Evolutionary conservation across 1,140 invertebrate genomes (phyloP), one percentile per base, ranked within the genome.

Genomic region (Agrypnia vestita): DNA sequence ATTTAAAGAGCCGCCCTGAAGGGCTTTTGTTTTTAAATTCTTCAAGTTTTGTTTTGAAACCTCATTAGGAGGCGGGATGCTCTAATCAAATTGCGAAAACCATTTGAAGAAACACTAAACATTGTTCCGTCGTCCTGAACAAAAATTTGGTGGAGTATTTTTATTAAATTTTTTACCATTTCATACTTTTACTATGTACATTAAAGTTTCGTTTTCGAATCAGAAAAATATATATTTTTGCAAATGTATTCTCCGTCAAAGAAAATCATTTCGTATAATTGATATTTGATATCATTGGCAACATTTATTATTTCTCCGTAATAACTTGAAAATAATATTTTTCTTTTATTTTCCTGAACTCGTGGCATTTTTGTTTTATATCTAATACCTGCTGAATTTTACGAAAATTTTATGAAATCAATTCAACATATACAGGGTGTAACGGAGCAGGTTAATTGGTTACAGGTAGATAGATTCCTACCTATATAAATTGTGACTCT

Each of bases 11-110:
- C 64, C 43, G 4, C 44, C n/a, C n/a, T 13, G 15, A 25, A 35
- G 25, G 8, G 59, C 59, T 21, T 62, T 12, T 21, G 59, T n/a
- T 35, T 62, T 62, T 62, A 62, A 25, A 62, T 62, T 35, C 59
- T 0, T 3, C 17, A 21, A 62, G 19, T 25, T 62, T 62, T 62
- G 8, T 21, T 62, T 62, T 62, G 59, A 35, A 62, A 62, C 25
- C 59, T 62, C 59, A 25, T 62, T 62, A 25, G 9, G 15, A 21
- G 19, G 59, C 59, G 59, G 19, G 59, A 62, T 25, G 25, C 51
- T 71, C 19, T 71, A 71, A 53, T 71, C 67, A 49, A 71, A 71
- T 71, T 25, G 46, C 10, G n/a, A 51, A 51, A 71, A 71, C n/a
- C 67, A 46, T 47, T 62, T 71, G 67, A 53, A 19, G 15, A 15